Base-by-base conservation (phyloP, 92 coral and sea anemone genomes). In the Phenganax stokvisi region DNA sequence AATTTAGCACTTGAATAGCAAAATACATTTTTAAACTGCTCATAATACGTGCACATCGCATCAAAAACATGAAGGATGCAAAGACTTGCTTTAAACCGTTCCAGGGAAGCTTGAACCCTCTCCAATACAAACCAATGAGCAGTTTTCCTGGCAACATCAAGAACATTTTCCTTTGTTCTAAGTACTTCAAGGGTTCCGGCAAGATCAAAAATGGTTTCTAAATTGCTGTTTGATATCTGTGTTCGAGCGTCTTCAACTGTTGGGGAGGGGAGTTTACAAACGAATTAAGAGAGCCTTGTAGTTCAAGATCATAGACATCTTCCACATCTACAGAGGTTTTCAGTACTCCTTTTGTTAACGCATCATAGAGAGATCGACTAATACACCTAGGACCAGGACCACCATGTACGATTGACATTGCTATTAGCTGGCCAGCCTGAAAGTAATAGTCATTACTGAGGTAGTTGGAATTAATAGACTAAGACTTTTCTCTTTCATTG, bases 41-140 rank as follows among this genome's bases (percentile, higher is more conserved):
- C 86, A 53, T 55, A 71, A 56, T 81, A 1, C 51, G 44, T 44
- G 0, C 47, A 31, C 56, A 71, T 71, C 54, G 77, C 85, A 12
- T 20, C 47, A 54, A 81, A 68, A 66, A 84, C 84, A 84, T 83
- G 79, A 54, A 84, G 72, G 64, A 10, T 15, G 54, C 70, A 6
- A 6, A 84, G 79, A 53, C 82, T 69, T 25, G 59, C 84, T 74
- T 77, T 84, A 57, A 84, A 84, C 11, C 55, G 87, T 53, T 84
- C 87, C 63, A 59, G 78, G 16, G 79, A 75, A 6, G 71, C 83
- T 17, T 77, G 86, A 15, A 61, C 82, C 66, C 86, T 83, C 52
- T 60, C 78, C 8, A 74, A 17, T 17, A 83, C 83, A 84, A 75
- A 84, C 87, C 84, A 84, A 65, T 84, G 87, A 58, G 87, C 79